Percentiles rank a stretch among this genome's conserved stretches.
Evolutionary conservation across 2,113 vertebrate species (phyloP).

Genomic region (Marcusenius ussheri): DNA sequence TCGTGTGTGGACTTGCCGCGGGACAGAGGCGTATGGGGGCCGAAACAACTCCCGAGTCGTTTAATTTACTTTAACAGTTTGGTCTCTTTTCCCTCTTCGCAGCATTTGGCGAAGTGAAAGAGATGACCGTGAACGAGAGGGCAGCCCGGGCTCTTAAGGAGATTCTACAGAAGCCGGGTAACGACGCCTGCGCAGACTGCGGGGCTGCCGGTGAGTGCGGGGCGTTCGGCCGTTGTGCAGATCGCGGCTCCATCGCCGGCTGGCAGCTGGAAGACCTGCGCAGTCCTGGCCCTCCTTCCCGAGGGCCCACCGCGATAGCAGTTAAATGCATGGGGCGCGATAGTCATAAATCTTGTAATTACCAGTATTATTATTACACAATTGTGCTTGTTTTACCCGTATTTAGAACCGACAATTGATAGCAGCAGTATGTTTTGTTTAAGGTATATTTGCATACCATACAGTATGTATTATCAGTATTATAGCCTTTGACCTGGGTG

Average conservation of each 20-base stretch:
- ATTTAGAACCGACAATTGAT: neutral
- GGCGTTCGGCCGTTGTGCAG: neutral
- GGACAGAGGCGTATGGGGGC: neutral
- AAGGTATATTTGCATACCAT: neutral
- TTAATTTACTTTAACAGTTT: neutral
- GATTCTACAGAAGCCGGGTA: conserved; percentile 69
- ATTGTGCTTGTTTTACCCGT: neutral
- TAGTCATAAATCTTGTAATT: neutral
- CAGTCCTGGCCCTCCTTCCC: neutral
- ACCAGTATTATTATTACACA: neutral
- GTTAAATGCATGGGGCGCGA: neutral
- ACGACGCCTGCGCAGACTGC: conserved; percentile 79
- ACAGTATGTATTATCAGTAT: neutral
- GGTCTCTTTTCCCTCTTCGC: neutral
- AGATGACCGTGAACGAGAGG: conserved; percentile 66
- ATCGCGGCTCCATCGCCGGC: neutral
- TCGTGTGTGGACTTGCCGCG: neutral
- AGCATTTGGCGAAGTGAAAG: neutral
- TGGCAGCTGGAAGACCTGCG: neutral
- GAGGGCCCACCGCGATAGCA: neutral
- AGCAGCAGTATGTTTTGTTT: neutral
- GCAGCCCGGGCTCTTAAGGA: conserved; percentile 61
- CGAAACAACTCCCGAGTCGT: neutral
- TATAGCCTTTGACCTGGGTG: neutral
- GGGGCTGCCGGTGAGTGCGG: conserved; percentile 67